Base-by-base conservation (phyloP, 2,888 invertebrate genomes). In the Geotrupes spiniger region DNA sequence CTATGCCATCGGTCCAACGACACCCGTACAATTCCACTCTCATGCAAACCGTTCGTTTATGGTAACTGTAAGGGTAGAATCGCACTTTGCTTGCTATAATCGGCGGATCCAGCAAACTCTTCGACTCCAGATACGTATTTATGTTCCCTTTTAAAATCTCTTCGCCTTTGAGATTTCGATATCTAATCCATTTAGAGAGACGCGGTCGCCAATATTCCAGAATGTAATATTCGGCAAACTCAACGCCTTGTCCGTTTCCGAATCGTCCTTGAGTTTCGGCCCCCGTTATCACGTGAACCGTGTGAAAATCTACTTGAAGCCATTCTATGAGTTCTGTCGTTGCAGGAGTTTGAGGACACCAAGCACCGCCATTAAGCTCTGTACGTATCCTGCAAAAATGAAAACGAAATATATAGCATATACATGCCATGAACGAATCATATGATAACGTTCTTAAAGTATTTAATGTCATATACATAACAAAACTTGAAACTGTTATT, bases 21-120 rank as follows among this genome's bases (percentile, higher is more conserved):
- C 93, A 94, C 14, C 94, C 94, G 71, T 91, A 92, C 17, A 94
- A 71, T 70, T 94, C 94, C 25, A 93, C 89, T 52, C 94, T 76
- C 89, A 95, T 88, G 75, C 94, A 95, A 42, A 93, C 90, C 0
- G 92, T 93, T 52, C 92, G 79, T 3, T 83, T 81, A 66, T 89
- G 86, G 53, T 83, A 82, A 69, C 90, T 90, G 78, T 87, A 87
- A 0, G 94, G 94, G 46, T 92, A 77, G 72, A 94, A 88, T 38
- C 93, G 83, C 46, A 94, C 78, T 71, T 85, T 85, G 57, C 86
- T 86, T 14, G 92, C 92, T 80, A 92, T 88, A 57, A 94, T 84
- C 16, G 91, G 87, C 9, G 91, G 90, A 52, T 88, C 84, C 62
- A 92, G 77, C 36, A 82, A 81, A 57, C 83, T 81, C 70, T 90